phyloP scores from a whole-genome alignment of 1,140 invertebrate species.

The Conus betulinus region DNA sequence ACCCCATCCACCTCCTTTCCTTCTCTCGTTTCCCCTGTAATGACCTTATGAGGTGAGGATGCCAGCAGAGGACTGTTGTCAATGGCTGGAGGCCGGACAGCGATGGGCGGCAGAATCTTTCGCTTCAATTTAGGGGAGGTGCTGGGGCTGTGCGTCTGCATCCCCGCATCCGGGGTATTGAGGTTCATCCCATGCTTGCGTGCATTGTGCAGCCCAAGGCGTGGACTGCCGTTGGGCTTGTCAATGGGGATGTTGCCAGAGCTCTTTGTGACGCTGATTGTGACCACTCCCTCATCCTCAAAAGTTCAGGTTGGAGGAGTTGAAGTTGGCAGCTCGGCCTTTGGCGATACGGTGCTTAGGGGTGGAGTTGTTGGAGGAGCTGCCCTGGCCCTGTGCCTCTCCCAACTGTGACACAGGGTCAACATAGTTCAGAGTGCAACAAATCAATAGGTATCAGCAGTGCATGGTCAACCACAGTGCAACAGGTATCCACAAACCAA shows the following conservation, averaged over 20 bases:
- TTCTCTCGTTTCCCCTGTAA: no score
- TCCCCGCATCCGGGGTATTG: conserved; percentile 49
- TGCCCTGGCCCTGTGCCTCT: background rate
- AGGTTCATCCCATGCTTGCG: conserved; percentile 57
- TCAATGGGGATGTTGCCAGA: conserved; percentile 25
- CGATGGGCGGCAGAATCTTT: conserved; percentile 50
- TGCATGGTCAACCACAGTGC: no score
- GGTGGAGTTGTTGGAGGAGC: conserved; percentile 7
- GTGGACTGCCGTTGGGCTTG: conserved; percentile 33
- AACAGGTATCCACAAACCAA: no score
- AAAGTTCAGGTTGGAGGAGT: conserved; percentile 53
- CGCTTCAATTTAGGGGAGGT: conserved; percentile 65
- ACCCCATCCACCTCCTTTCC: no score
- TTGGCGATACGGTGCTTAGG: conserved; percentile 41
- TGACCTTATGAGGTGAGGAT: conserved; percentile 80
- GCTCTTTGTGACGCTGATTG: conserved; percentile 45
- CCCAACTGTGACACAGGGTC: background rate
- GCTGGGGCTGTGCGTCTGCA: conserved; percentile 59
- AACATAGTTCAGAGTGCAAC: no score
- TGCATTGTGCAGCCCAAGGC: conserved; percentile 46
- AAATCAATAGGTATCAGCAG: no score
- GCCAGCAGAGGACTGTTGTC: conserved; percentile 85
- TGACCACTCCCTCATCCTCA: conserved; percentile 67
- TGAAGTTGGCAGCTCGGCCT: conserved; percentile 20
- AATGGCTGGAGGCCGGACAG: conserved; percentile 83